phyloP scores from a whole-genome alignment of 2,888 invertebrate genomes.

The Drosophila meridionalis region DNA sequence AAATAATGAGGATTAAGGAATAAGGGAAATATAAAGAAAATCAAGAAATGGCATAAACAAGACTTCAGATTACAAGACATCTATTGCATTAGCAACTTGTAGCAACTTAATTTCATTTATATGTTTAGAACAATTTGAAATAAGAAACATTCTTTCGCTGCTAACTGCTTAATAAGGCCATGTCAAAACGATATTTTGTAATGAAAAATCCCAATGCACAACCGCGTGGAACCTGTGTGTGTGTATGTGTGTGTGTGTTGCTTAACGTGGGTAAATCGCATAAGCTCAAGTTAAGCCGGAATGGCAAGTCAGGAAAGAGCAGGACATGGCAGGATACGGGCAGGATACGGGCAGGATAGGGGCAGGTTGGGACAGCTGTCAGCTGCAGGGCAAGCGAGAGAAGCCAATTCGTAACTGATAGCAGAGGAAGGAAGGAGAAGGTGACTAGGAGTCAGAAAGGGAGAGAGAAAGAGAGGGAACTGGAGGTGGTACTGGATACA shows the following conservation, averaged over 20 bases:
- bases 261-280: constrained; percentile 13
- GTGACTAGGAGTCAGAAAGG: neutral
- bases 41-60: neutral
- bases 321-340: constrained; percentile 25
- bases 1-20: neutral
- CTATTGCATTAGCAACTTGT: neutral
- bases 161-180: neutral
- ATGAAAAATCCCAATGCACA: constrained; percentile 1
- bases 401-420: constrained; percentile 43
- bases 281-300: constrained; percentile 32
- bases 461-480: neutral
- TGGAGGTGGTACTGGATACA: neutral
- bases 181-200: neutral
- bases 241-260: constrained; percentile 9
- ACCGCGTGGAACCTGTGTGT: neutral
- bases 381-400: constrained; percentile 41
- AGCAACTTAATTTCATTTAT: too few species aligned
- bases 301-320: constrained; percentile 16
- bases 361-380: constrained; percentile 39
- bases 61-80: neutral
- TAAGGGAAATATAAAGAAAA: neutral
- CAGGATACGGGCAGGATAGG: neutral
- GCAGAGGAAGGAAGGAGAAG: neutral
- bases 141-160: neutral
- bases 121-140: too few species aligned